Base-by-base conservation (phyloP, 2,113 vertebrate species). In the Hypomesus transpacificus region DNA sequence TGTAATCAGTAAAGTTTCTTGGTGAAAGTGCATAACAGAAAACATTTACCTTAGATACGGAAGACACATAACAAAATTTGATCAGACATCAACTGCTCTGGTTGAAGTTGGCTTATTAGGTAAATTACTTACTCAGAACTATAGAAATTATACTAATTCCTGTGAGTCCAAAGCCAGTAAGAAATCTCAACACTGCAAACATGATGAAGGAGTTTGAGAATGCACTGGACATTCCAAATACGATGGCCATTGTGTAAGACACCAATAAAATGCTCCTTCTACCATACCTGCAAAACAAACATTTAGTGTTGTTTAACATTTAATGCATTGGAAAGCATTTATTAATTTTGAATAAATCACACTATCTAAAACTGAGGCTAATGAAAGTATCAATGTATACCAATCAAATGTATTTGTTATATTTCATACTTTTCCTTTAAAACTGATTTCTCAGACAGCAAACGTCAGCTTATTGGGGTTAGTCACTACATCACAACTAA, bases 141-240 rank as follows among this genome's bases (percentile, higher is more conserved):
- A 84, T 0, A 0, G 87, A 71, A 34, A 73, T 87, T 28, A 83
- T 75, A 71, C 60, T 56, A 70, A 91, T 87, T 62, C 91, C 91
- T 0, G 86, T 80, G 54, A 92, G 72, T 16, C 75, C 78, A 2
- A 91, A 77, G 21, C 91, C 91, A 0, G 89, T 89, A 46, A 90
- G 60, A 21, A 92, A 92, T 7, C 89, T 85, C 22, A 91, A 81
- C 20, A 70, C 81, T 0, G 78, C 80, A 52, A 91, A 91, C 85
- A 83, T 9, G 6, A 61, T 4, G 71, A 82, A 91, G 54, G 84
- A 89, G 62, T 75, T 87, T 4, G 87, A 88, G 8, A 89, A 87
- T 0, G 87, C 75, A 2, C 87, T 91, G 75, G 80, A 66, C 56
- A 89, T 54, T n/a, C 87, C 84, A 1, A 91, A 89, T 28, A 84